These are phyloP conservation scores for Oxycera nigricornis DNA, from an alignment of 2,888 invertebrate genomes.

Conservation along the genomic window DNA sequence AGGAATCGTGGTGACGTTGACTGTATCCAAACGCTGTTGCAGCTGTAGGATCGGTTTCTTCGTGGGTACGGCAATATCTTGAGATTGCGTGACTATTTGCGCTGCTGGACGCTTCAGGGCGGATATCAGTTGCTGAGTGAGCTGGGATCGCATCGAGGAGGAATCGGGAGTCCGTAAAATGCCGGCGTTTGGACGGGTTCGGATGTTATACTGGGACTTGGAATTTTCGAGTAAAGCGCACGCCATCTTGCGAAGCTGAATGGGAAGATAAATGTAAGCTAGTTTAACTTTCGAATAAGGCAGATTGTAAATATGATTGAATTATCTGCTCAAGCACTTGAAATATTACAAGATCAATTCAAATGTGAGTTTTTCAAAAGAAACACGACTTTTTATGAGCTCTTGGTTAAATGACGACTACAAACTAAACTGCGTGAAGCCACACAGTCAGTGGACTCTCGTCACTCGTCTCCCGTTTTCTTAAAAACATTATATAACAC, in stretches of 20 bases:
- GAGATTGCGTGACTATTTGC: neutral
- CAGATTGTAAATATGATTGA: too few relatives aligned
- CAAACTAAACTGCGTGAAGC: too few relatives aligned
- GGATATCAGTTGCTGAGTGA: slow-evolving; percentile 32
- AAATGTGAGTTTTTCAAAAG: too few relatives aligned
- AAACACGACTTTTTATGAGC: too few relatives aligned
- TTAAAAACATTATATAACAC: too few relatives aligned
- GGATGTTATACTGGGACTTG: slow-evolving; percentile 57
- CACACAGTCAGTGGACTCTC: too few relatives aligned
- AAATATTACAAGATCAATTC: too few relatives aligned
- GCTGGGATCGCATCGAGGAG: slow-evolving; percentile 14
- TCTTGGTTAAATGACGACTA: too few relatives aligned
- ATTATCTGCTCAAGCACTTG: too few relatives aligned
- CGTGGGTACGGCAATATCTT: neutral
- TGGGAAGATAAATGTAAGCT: slow-evolving; percentile 1
- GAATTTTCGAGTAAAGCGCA: slow-evolving; percentile 60
- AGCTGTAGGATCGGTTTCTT: slow-evolving; percentile 10
- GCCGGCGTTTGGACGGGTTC: neutral
- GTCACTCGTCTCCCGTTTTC: too few relatives aligned
- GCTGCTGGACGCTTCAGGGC: slow-evolving; percentile 27
- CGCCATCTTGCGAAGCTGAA: slow-evolving; percentile 59
- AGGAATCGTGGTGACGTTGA: neutral
- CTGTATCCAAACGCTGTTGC: slow-evolving; percentile 25
- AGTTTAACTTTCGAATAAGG: neutral
- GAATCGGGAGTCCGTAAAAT: slow-evolving; percentile 25